Base-by-base conservation (phyloP, 1,140 invertebrate species). In the Trissolcus basalis region DNA sequence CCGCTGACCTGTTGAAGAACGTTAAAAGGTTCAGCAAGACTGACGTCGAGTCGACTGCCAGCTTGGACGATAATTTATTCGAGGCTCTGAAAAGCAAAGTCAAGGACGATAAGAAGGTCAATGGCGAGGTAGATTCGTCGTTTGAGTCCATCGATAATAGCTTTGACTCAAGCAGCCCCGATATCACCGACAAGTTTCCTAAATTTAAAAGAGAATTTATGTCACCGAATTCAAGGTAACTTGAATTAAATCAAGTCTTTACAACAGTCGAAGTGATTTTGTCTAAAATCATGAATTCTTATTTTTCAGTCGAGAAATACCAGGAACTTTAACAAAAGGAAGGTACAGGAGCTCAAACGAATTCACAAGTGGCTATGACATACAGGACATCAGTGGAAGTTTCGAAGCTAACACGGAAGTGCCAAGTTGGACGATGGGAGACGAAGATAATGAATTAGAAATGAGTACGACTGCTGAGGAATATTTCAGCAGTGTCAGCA, bases 391-490 rank as follows among this genome's bases (percentile, higher is more conserved):
- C 0, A 77, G 81, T 45, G 82, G 81, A 2, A 86, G 80, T 44
- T 87, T 83, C 14, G 87, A 88, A n/a, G 73, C 81, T 0, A 85
- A 81, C 7, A 77, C 77, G 0, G 87, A 87, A 33, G 80, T 89
- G 27, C 87, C 87, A 0, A 87, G 86, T 58, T 89, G 87, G 87
- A 86, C 83, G n/a, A 83, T 86, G 85, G 82, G 86, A 16, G 84
- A 88, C 16, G 84, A 88, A 41, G 86, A 88, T 11, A 78, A 55
- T 12, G 89, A 90, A 9, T 65, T 90, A 0, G 91, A 91, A 50
- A 82, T 89, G 1, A 91, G 91, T 3, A 88, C 90, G 15, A 84
- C 90, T 0, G 91, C 91, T 1, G 91, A 92, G 60, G 91, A 92
- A 55, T 92, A 91, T 65, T 92, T 92, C 41, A 87, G 81, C 50